Conservation (phyloP, 2,888 invertebrate species). For the Desoria tigrina region DNA sequence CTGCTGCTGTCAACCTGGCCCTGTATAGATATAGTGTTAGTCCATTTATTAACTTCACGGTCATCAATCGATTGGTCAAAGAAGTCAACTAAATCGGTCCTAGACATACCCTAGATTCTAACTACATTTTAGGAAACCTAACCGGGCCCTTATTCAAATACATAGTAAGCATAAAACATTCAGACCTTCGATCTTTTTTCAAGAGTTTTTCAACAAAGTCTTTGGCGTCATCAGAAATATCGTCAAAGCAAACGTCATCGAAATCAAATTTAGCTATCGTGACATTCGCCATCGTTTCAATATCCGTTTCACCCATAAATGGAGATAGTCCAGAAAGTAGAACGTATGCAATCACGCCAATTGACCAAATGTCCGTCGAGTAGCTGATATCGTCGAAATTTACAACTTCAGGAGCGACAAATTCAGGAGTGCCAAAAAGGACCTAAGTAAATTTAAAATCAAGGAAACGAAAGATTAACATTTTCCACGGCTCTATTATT, state of each 20-base stretch:
- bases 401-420: slow-evolving; percentile 97
- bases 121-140: too few relatives aligned
- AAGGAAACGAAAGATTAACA: too few relatives aligned
- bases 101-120: too few relatives aligned
- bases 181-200: slow-evolving; percentile 89
- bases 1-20: slow-evolving; percentile 69
- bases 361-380: slow-evolving; percentile 92
- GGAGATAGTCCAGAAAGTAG: slow-evolving; percentile 89
- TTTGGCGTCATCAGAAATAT: slow-evolving; percentile 90
- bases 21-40: slow-evolving; percentile 62
- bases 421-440: slow-evolving; percentile 96
- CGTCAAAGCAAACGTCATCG: slow-evolving; percentile 93
- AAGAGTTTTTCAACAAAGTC: slow-evolving; percentile 92
- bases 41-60: neutral
- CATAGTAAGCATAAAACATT: too few relatives aligned
- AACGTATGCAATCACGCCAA: slow-evolving; percentile 52
- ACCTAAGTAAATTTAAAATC: slow-evolving; percentile 60
- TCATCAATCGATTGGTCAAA: slow-evolving; percentile 1
- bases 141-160: too few relatives aligned
- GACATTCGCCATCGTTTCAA: slow-evolving; percentile 98
- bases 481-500: too few relatives aligned
- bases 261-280: slow-evolving; percentile 96
- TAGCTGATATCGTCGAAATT: slow-evolving; percentile 96
- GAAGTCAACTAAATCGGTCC: too few relatives aligned
- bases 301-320: slow-evolving; percentile 96